phyloP scores from a whole-genome alignment of 2,113 vertebrate species.

The Rana temporaria region DNA sequence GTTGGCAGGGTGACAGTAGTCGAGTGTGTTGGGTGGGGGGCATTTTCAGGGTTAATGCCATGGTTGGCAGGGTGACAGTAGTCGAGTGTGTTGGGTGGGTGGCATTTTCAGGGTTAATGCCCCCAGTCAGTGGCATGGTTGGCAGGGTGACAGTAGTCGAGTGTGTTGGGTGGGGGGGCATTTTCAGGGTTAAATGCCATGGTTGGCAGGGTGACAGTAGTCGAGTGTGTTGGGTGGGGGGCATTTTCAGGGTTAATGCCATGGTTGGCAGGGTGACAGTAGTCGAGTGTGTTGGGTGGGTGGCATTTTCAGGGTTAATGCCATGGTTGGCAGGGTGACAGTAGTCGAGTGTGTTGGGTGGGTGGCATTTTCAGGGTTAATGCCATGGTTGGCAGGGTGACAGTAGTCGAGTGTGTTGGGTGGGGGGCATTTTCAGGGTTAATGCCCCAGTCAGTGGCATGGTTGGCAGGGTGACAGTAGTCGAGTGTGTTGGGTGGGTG shows the following conservation, averaged over 20 bases:
- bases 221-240: slow-evolving; percentile 87
- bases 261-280: slow-evolving; percentile 99
- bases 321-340: slow-evolving; percentile 99
- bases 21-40: slow-evolving; percentile 85
- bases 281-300: slow-evolving; percentile 91
- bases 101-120: slow-evolving; percentile 71
- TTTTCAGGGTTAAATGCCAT: slow-evolving; percentile 76
- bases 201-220: slow-evolving; percentile 99
- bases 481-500: slow-evolving; percentile 87
- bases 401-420: slow-evolving; percentile 98
- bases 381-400: slow-evolving; percentile 99
- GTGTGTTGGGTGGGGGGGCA: slow-evolving; percentile 78
- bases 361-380: slow-evolving; percentile 64
- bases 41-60: slow-evolving; percentile 74
- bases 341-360: slow-evolving; percentile 96
- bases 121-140: too few species aligned
- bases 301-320: slow-evolving; percentile 69
- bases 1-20: slow-evolving; percentile 99
- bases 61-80: slow-evolving; percentile 99
- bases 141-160: slow-evolving; percentile 99
- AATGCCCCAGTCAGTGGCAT: too few species aligned
- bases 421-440: slow-evolving; percentile 54
- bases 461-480: slow-evolving; percentile 99
- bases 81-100: slow-evolving; percentile 89
- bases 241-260: slow-evolving; percentile 72